Conservation (phyloP, 92 coral and sea anemone genomes). For the Virgularia gustaviana region DNA sequence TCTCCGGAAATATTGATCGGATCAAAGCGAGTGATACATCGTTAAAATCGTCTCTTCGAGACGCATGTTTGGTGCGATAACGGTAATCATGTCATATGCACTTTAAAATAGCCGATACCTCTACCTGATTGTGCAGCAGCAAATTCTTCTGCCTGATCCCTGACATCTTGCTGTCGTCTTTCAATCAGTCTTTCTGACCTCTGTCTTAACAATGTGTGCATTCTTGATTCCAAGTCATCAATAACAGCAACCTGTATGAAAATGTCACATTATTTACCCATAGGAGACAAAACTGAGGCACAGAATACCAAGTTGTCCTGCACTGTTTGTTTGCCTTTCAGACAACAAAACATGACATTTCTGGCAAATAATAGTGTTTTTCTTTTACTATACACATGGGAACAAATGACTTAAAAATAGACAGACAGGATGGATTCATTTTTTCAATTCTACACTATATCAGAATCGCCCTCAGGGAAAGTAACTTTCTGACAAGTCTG, state of each 20-base stretch:
- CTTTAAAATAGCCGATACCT: not conserved
- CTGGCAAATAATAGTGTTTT: too few species aligned
- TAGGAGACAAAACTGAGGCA: too few species aligned
- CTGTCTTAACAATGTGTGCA: constrained; percentile 70
- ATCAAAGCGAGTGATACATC: too few species aligned
- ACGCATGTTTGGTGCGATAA: not conserved
- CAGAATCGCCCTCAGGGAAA: too few species aligned
- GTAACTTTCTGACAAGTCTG: too few species aligned
- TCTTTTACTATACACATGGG: too few species aligned
- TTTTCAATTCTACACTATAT: too few species aligned
- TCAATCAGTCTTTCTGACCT: constrained; percentile 78
- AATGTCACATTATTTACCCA: too few species aligned
- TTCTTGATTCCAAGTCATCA: constrained; percentile 68
- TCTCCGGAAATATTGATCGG: too few species aligned
- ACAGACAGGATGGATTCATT: too few species aligned
- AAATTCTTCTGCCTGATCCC: constrained; percentile 87
- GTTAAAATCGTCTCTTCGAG: not conserved
- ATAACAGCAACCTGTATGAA: constrained; percentile 65
- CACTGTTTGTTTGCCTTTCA: not conserved
- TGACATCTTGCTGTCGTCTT: constrained; percentile 89
- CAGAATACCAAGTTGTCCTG: too few species aligned
- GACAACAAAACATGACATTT: not conserved
- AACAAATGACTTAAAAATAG: too few species aligned
- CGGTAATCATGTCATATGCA: not conserved
- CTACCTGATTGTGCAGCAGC: constrained; percentile 80